A percentile compares a stretch with the other conserved stretches of the same genome.
Conservation (phyloP, 2,113 vertebrate species). For the Paedocypris sp. region DNA sequence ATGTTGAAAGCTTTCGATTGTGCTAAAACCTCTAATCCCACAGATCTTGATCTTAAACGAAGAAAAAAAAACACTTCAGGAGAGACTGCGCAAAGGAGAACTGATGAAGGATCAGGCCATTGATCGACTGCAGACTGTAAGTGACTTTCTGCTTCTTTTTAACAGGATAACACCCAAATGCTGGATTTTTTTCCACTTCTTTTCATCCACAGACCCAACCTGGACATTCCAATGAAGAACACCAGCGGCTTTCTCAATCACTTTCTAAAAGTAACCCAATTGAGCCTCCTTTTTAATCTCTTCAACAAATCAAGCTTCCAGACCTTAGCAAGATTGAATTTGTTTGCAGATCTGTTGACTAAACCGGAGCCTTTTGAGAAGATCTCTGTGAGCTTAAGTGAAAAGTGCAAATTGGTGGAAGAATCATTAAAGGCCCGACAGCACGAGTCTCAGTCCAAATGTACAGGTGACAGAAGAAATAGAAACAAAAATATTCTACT, state of each 20-base stretch:
- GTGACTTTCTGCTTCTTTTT: neutral
- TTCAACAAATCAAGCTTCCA: neutral
- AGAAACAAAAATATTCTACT: too few relatives aligned
- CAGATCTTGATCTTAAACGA: constrained; percentile 63
- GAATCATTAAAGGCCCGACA: constrained; percentile 54
- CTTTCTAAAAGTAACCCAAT: constrained; percentile 54
- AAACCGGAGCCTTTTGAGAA: constrained; percentile 71
- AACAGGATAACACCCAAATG: neutral
- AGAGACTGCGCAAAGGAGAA: constrained; percentile 57
- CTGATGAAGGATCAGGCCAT: constrained; percentile 60
- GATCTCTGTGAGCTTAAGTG: constrained; percentile 61
- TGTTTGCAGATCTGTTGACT: constrained; percentile 52
- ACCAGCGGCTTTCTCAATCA: constrained; percentile 50
- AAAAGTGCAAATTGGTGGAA: constrained; percentile 70
- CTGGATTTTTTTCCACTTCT: constrained; percentile 7
- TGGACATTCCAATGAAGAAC: constrained; percentile 52
- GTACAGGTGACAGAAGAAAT: constrained; percentile 54
- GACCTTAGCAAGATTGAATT: neutral
- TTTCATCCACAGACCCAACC: constrained; percentile 52
- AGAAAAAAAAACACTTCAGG: constrained; percentile 56
- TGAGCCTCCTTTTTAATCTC: neutral
- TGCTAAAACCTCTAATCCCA: neutral
- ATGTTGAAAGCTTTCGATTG: neutral
- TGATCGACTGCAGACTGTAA: constrained; percentile 58
- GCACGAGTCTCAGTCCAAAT: constrained; percentile 55